Base-by-base conservation (phyloP, 2,888 invertebrate genomes). In the Pyralis farinalis region DNA sequence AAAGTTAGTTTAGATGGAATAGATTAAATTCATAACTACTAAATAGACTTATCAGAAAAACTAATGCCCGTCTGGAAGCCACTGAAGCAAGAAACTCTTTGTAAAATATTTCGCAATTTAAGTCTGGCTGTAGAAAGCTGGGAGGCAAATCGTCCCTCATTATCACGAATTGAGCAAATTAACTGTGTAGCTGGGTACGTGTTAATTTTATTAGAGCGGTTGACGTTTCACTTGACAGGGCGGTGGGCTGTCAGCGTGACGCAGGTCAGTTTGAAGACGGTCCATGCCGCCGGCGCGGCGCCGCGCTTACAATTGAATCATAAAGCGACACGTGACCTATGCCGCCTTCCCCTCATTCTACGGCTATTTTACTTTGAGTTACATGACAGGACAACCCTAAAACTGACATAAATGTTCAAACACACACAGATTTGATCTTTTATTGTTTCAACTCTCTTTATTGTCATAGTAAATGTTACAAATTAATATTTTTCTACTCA, bases 261-360 rank as follows among this genome's bases (percentile, higher is more conserved):
- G 62, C 58, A 67, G 78, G 82, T 79, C 65, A 59, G 62, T 57
- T 69, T 72, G 73, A 73, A 67, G 71, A 67, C 67, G 74, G 75
- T 71, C 63, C 53, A 48, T 54, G 55, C 30, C 34, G 36, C 46
- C 46, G 49, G 40, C 47, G 16, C 49, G 50, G 47, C 48, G 16
- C n/a, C n/a, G 44, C 45, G 53, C 58, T 54, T 64, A 69, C 77
- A 83, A 85, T 85, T 84, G 81, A 85, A 84, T 83, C 83, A 82
- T 71, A 77, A 74, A 72, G 69, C 63, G 63, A 66, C 70, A 60
- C 71, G 69, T 72, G 72, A 71, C 71, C 38, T 27, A 25, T 7
- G 25, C 25, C 25, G 43, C 43, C 40, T 39, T 48, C 40, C n/a
- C 25, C 25, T 2, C 7, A 25, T n/a, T 25, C 25, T 25, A 49